Evolutionary conservation across 2,113 vertebrate species (phyloP), one percentile per base, ranked within the genome.

Genomic region (Galeopterus variegatus): DNA sequence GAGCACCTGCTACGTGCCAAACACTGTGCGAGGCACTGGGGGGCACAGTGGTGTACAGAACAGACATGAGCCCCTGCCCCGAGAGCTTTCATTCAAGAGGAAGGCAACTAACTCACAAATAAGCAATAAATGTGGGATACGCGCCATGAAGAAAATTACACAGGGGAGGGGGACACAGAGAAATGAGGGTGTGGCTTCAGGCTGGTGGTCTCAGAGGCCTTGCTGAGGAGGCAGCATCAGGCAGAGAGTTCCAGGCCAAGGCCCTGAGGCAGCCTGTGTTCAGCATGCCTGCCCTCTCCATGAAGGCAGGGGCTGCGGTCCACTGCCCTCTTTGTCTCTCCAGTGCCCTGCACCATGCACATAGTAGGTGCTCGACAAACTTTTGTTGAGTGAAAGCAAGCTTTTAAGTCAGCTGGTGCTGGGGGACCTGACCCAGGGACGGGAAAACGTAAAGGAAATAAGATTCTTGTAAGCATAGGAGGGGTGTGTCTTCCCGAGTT

Each of bases 361-460:
- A 0, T 24, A 33, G 19, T 8, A 79, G 8, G 10, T 41, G 26
- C 56, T 72, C 6, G 0, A 5, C 5, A 9, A n/a, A 23, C 9
- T 2, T 58, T 18, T 85, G 36, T 70, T 36, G 52, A 50, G 54
- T 24, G 36, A 87, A 36, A 26, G 18, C 4, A 11, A 26, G 64
- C 31, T 62, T 62, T 73, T 36, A 62, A 13, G 64, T 48, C 69
- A 5, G 33, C 31, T 24, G 9, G 50, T 48, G 14, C 36, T 8
- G 17, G 36, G 23, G 54, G 41, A 4, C 10, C 4, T 0, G 64
- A 13, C 6, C 36, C 15, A 1, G 64, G 5, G 17, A 1, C 1
- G 2, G 93, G 23, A 3, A 2, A 3, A 19, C 10, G 24, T 54
- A 17, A 33, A 23, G 73, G 75, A 85, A 70, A 26, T n/a, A 5